phyloP scores from a whole-genome alignment of 2,797 vertebrate genomes.

The Xiphophorus birchmanni region DNA sequence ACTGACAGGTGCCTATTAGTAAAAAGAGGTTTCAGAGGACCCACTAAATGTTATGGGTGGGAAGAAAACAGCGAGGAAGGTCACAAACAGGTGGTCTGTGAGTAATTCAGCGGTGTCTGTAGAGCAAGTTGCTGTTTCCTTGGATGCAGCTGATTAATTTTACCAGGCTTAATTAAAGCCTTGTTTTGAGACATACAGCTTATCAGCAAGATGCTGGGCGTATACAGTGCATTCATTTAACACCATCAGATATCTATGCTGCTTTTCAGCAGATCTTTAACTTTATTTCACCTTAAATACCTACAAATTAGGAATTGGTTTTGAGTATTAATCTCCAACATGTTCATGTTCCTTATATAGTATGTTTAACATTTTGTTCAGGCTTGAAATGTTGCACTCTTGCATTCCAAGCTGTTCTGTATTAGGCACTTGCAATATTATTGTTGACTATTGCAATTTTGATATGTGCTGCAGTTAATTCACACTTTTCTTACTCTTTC shows the following conservation, averaged over 20 bases:
- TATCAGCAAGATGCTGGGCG: background rate
- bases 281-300: background rate
- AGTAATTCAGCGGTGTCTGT: conserved; percentile 5
- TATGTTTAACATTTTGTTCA: background rate
- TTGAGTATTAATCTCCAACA: background rate
- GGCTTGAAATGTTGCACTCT: background rate
- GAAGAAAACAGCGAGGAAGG: conserved; percentile 9
- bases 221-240: background rate
- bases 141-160: conserved; percentile 26
- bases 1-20: conserved; percentile 9
- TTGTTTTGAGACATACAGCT: background rate
- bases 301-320: background rate
- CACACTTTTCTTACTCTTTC: background rate
- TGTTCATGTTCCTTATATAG: no score
- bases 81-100: conserved; percentile 23
- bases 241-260: background rate
- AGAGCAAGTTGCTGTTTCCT: conserved; percentile 11
- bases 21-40: background rate
- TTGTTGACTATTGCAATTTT: background rate
- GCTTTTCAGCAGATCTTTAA: background rate
- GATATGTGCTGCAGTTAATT: background rate
- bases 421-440: background rate
- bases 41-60: conserved; percentile 11
- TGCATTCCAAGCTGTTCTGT: background rate
- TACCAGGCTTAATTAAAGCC: conserved; percentile 18